These are phyloP conservation scores for Tragelaphus strepsiceros DNA, from an alignment of 2,113 vertebrate genomes.

Conservation along the genomic window DNA sequence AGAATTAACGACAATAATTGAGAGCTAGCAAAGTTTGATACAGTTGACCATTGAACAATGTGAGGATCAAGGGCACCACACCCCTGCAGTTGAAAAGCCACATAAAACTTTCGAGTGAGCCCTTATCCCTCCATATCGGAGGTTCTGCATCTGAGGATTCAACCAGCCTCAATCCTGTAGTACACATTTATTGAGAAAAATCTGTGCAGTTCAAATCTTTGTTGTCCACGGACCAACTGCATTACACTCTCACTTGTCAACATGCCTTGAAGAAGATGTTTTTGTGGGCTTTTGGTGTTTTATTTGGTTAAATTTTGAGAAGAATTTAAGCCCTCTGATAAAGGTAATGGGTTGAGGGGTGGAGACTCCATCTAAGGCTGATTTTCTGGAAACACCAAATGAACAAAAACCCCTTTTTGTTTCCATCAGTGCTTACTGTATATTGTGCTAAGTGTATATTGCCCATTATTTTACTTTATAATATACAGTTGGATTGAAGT, in stretches of 20 bases:
- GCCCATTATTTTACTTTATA: background rate
- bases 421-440: conserved; percentile 8
- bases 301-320: background rate
- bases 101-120: background rate
- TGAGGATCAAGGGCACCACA: background rate
- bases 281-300: background rate
- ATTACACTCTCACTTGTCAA: background rate
- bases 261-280: background rate
- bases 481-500: background rate
- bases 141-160: background rate
- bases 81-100: background rate
- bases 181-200: background rate
- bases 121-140: background rate
- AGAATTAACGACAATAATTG: background rate
- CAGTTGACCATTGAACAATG: background rate
- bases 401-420: background rate
- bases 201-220: background rate
- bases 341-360: background rate
- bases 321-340: background rate
- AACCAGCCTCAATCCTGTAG: background rate
- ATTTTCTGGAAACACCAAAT: background rate
- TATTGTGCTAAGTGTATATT: background rate
- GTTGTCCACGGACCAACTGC: background rate
- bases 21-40: background rate
- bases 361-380: background rate